phyloP scores from a whole-genome alignment of 2,797 vertebrate species.

The Molossus alvarezi region DNA sequence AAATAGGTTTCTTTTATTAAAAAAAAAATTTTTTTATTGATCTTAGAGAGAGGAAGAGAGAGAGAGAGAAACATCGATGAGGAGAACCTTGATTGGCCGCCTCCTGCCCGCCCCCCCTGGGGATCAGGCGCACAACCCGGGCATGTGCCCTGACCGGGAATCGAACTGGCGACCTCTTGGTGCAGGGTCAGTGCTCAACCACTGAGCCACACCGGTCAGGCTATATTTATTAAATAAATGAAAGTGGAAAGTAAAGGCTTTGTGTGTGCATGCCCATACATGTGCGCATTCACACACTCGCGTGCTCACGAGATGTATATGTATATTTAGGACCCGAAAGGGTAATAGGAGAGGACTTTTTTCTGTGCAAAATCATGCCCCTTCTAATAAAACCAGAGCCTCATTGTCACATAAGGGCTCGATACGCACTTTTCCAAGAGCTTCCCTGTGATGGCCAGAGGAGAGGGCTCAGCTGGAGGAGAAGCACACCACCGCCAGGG shows the following conservation, averaged over 20 bases:
- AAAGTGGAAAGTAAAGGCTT: neutral
- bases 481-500: fast-evolving
- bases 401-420: neutral
- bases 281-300: neutral
- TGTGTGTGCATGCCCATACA: too few species aligned
- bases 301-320: neutral
- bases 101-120: too few species aligned
- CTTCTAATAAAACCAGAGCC: neutral
- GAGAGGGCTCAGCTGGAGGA: neutral
- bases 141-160: too few species aligned
- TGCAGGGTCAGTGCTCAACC: too few species aligned
- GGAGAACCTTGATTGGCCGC: too few species aligned
- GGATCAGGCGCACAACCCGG: too few species aligned
- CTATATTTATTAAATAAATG: neutral
- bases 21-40: too few species aligned
- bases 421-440: neutral
- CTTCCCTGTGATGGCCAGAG: neutral
- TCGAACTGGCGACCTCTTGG: too few species aligned
- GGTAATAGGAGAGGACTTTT: neutral
- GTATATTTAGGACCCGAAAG: neutral
- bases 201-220: too few species aligned
- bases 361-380: neutral
- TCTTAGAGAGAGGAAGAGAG: too few species aligned
- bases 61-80: too few species aligned
- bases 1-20: neutral